Percentiles rank a stretch among this genome's conserved stretches.
Evolutionary conservation across 2,113 vertebrate species (phyloP).

Genomic region (Chinchilla lanigera): DNA sequence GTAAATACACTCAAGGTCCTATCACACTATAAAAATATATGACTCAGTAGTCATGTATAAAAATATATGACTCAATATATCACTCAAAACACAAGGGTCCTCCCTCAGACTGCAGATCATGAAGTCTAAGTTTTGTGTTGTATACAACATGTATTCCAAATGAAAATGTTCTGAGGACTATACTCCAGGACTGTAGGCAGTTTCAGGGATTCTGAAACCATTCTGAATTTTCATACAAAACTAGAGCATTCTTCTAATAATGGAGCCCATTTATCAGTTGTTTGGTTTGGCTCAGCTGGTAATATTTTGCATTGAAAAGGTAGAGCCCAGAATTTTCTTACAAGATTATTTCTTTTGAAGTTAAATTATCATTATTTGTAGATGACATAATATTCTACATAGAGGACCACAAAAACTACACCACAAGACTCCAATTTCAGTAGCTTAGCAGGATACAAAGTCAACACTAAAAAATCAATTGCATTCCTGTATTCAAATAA

Average conservation of each 20-base stretch:
- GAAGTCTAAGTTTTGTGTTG: neutral
- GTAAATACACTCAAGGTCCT: neutral
- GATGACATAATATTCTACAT: neutral
- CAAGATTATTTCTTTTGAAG: neutral
- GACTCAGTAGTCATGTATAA: neutral
- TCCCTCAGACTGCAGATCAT: neutral
- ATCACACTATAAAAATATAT: neutral
- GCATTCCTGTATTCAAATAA: neutral
- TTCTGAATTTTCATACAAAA: constrained; percentile 12
- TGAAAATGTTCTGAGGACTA: neutral
- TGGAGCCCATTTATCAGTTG: neutral
- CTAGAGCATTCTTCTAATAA: neutral
- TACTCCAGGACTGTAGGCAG: neutral
- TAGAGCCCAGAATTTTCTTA: neutral
- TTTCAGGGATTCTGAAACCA: neutral
- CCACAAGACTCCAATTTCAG: neutral
- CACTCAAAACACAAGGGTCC: neutral
- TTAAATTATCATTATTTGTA: neutral
- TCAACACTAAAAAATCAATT: neutral
- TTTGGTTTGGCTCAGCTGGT: neutral
- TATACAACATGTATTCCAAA: neutral
- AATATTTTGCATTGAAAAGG: neutral
- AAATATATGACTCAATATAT: neutral
- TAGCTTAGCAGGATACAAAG: neutral
- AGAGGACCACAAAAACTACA: neutral